Conservation (phyloP, 2,113 vertebrate genomes). For the Ameiurus melas region DNA sequence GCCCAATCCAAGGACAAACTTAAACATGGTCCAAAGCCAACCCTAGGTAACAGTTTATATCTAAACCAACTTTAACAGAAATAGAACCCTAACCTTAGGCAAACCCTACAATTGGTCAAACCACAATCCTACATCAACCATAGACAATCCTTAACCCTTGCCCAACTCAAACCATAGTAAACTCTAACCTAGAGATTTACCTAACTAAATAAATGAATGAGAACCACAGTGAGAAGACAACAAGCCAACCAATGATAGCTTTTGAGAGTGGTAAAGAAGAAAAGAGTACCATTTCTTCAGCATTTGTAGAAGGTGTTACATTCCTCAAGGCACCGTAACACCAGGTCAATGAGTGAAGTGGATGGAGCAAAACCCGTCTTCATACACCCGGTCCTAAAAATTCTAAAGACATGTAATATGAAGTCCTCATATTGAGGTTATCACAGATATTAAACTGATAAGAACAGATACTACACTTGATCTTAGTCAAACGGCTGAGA, state of each 20-base stretch:
- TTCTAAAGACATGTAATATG: no score
- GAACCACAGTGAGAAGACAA: neutral
- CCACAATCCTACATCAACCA: neutral
- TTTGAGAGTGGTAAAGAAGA: neutral
- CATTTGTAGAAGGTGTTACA: neutral
- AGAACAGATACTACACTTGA: no score
- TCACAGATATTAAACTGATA: no score
- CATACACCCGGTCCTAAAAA: no score
- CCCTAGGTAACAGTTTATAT: neutral
- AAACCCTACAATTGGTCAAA: neutral
- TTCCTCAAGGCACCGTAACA: neutral
- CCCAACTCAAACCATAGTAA: neutral
- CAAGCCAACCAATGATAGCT: neutral
- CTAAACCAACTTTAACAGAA: neutral
- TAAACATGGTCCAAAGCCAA: neutral
- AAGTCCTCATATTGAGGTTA: no score
- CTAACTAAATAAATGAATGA: neutral
- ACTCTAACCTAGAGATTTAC: neutral
- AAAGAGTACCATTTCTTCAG: neutral
- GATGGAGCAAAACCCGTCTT: no score
- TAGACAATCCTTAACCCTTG: neutral
- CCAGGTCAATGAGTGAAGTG: neutral
- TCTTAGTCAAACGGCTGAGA: no score
- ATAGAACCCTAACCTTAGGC: neutral
- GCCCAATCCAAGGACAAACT: neutral